Base-by-base conservation (phyloP, 2,888 invertebrate genomes). In the Pammene aurita region DNA sequence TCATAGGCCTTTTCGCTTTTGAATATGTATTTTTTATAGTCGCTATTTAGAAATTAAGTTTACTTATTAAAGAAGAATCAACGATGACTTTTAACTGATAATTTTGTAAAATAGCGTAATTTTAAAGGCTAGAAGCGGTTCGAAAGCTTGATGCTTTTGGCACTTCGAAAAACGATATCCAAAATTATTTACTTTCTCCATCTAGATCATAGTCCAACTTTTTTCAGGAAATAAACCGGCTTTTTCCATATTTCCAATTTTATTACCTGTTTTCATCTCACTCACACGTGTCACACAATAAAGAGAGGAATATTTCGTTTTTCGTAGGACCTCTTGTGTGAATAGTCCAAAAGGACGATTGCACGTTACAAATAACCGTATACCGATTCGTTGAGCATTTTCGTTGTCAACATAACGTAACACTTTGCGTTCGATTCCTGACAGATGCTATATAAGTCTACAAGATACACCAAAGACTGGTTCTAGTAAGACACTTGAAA, bases 311-410 rank as follows among this genome's bases (percentile, higher is more conserved):
- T 11, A 61, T 13, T 35, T 52, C 41, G 62, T 62, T 62, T 62
- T 41, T 41, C 48, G 41, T 52, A 41, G 62, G 41, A 41, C 62
- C 50, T n/a, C n/a, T 41, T n/a, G n/a, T 18, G 11, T n/a, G 2
- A n/a, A 10, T 10, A 16, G 34, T 7, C 62, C 18, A 5, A 41
- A 6, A 50, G 13, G 13, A 50, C 48, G 50, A n/a, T n/a, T 13
- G 14, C 6, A 44, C 34, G 18, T 62, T 52, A 50, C 46, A 60
- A 38, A 50, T 38, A 62, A 78, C 82, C 82, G 77, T 84, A 81
- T 80, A 82, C 82, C 79, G 48, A 81, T 73, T 80, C 79, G 80
- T 73, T 84, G 78, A 82, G 79, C 80, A 71, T 70, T 75, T 75
- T 85, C 80, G 80, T 84, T 80, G 79, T 79, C 72, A 71, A 55